Percentiles rank a stretch among this genome's conserved stretches.
phyloP scores from a whole-genome alignment of 2,113 vertebrate genomes.

The Cyprinodon brontotheroides region DNA sequence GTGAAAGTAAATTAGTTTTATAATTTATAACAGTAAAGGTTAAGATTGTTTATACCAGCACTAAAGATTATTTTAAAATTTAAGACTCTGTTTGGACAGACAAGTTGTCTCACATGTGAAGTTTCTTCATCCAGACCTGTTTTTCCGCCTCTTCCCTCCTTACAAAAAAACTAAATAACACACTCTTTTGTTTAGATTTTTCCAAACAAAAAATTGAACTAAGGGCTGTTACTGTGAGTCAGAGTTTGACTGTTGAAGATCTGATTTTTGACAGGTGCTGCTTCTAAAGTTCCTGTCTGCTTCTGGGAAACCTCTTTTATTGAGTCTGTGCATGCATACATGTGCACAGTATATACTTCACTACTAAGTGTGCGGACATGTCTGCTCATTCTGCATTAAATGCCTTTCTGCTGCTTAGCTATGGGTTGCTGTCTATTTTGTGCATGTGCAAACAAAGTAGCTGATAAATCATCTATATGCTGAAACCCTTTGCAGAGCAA shows the following conservation, averaged over 20 bases:
- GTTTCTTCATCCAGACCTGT: conserved; percentile 31
- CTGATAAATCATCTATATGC: conserved; percentile 53
- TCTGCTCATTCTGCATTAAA: conserved; percentile 64
- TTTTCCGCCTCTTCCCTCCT: conserved; percentile 19
- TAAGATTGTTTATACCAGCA: conserved; percentile 16
- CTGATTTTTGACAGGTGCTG: conserved; percentile 58
- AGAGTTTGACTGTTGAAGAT: conserved; percentile 34
- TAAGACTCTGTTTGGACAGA: conserved; percentile 19
- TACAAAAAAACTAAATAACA: conserved; percentile 24
- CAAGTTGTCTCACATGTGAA: conserved; percentile 28
- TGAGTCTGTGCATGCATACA: conserved; percentile 10
- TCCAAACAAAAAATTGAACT: conserved; percentile 39
- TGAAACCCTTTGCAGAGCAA: conserved; percentile 14
- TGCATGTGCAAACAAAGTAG: conserved; percentile 56
- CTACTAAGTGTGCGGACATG: conserved; percentile 60
- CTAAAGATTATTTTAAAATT: conserved; percentile 63
- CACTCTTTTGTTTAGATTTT: conserved; percentile 33
- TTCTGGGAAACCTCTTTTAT: conserved; percentile 22
- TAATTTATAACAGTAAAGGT: conserved; percentile 37
- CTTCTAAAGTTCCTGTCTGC: conserved; percentile 45
- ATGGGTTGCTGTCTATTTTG: conserved; percentile 32
- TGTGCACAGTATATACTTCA: conserved; percentile 22
- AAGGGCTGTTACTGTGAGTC: conserved; percentile 25
- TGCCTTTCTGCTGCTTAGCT: conserved; percentile 66
- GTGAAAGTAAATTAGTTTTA: conserved; percentile 42